A percentile compares a stretch with the other conserved stretches of the same genome.
Conservation (phyloP, 2,888 invertebrate genomes). For the Xestia c-nigrum region DNA sequence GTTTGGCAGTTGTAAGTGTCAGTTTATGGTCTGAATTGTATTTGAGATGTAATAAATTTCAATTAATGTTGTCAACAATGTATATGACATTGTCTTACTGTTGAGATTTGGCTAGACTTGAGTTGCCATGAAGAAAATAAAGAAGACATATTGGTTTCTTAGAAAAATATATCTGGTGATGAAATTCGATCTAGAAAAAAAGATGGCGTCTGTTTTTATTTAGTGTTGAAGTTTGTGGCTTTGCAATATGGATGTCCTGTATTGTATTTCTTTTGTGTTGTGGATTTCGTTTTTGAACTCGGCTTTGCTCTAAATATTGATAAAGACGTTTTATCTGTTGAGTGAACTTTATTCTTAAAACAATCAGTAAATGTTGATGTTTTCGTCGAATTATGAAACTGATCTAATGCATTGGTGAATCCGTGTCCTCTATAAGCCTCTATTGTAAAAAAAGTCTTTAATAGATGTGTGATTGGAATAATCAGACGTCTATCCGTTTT, state of each 20-base stretch:
- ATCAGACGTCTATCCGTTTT: background rate
- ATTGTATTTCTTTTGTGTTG: slow-evolving; percentile 16
- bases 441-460: background rate
- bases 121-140: slow-evolving; percentile 55
- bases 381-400: background rate
- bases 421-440: background rate
- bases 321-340: background rate
- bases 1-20: slow-evolving; percentile 70
- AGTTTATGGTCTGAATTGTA: slow-evolving; percentile 79
- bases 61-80: slow-evolving; percentile 87
- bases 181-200: slow-evolving; percentile 50
- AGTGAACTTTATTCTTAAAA: background rate
- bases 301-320: background rate
- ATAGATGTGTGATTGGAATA: background rate
- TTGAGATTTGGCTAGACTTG: slow-evolving; percentile 82
- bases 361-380: background rate
- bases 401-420: too few relatives aligned
- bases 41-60: slow-evolving; percentile 88
- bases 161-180: slow-evolving; percentile 39
- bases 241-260: slow-evolving; percentile 14
- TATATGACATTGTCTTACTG: slow-evolving; percentile 82
- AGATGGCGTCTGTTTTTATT: slow-evolving; percentile 27
- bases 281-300: background rate
- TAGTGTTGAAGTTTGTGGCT: slow-evolving; percentile 6
- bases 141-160: slow-evolving; percentile 42